Evolutionary conservation across 2,888 invertebrate species (phyloP).

Genomic region (Lithophane socia): DNA sequence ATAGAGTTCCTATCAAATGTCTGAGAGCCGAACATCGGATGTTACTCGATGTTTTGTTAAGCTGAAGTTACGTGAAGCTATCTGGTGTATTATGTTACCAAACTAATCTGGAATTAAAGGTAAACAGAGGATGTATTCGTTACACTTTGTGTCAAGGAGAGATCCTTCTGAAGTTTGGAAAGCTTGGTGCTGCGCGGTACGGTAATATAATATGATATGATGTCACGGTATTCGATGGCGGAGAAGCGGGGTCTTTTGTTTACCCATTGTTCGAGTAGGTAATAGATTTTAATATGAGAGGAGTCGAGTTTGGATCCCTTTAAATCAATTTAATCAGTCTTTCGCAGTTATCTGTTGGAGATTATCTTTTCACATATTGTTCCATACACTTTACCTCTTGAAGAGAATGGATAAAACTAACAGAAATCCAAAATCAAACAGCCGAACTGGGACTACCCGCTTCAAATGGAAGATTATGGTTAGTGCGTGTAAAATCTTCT

Average conservation of each 20-base stretch:
- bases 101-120: slow-evolving; percentile 43
- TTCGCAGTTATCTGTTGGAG: not conserved
- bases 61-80: slow-evolving; percentile 22
- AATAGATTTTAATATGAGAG: slow-evolving; percentile 10
- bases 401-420: not conserved
- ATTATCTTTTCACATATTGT: not conserved
- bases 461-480: no score
- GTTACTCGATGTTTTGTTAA: slow-evolving; percentile 20
- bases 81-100: slow-evolving; percentile 33
- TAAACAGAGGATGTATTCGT: slow-evolving; percentile 32
- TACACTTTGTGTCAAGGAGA: slow-evolving; percentile 12
- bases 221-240: slow-evolving; percentile 25
- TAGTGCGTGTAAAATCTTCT: no score
- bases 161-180: slow-evolving; percentile 17
- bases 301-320: not conserved
- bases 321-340: not conserved
- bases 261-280: not conserved
- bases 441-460: not conserved
- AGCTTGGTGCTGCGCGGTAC: not conserved
- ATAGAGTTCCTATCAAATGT: slow-evolving; percentile 33
- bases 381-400: not conserved
- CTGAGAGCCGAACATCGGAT: slow-evolving; percentile 30
- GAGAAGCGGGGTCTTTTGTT: slow-evolving; percentile 16
- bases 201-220: slow-evolving; percentile 16
- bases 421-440: not conserved